These are phyloP conservation scores for Pygoscelis adeliae DNA, from an alignment of 2,113 vertebrate species.

Conservation along the genomic window DNA sequence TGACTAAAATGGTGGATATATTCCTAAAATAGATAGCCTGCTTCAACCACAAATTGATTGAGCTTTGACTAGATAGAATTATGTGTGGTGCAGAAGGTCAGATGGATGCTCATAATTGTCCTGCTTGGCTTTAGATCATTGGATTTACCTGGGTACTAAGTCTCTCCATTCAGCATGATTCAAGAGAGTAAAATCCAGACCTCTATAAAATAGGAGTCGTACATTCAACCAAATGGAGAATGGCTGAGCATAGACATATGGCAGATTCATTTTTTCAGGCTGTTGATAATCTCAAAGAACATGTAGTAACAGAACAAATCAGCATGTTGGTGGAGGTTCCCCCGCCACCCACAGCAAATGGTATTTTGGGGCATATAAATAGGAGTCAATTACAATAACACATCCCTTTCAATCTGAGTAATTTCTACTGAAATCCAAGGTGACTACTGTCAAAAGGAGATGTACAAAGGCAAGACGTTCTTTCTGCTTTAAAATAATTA, in stretches of 20 bases:
- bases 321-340: constrained; percentile 40
- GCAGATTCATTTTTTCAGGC: constrained; percentile 37
- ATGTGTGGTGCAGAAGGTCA: not conserved
- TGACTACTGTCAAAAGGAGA: not conserved
- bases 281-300: constrained; percentile 61
- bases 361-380: constrained; percentile 57
- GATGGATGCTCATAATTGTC: not conserved
- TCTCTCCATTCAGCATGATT: constrained; percentile 4
- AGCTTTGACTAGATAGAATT: not conserved
- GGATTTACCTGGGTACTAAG: not conserved
- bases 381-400: constrained; percentile 47
- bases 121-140: not conserved
- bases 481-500: constrained; percentile 14
- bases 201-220: not conserved
- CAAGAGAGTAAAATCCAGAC: not conserved
- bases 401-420: constrained; percentile 45
- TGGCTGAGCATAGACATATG: constrained; percentile 48
- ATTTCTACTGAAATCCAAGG: constrained; percentile 31
- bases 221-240: constrained; percentile 35
- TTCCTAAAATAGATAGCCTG: not conserved
- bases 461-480: not conserved
- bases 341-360: constrained; percentile 35
- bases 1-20: not conserved
- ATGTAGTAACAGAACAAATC: constrained; percentile 68
- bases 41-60: not conserved